Percentiles rank a stretch among this genome's conserved stretches.
These are phyloP conservation scores for Chinchilla lanigera DNA, from an alignment of 2,113 vertebrate species.

Conservation along the genomic window DNA sequence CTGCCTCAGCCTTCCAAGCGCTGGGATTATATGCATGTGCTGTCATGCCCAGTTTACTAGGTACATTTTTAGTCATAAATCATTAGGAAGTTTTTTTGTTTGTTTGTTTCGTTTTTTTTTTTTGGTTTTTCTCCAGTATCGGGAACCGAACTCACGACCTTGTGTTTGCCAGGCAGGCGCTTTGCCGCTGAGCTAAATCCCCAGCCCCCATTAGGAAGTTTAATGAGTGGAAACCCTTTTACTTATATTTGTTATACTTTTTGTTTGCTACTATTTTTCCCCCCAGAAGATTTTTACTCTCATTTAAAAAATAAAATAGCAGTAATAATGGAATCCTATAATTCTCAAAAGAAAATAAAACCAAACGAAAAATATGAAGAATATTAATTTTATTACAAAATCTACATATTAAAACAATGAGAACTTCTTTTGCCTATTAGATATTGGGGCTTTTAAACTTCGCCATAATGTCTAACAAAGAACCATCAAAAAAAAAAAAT, in stretches of 20 bases:
- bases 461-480: too few species aligned
- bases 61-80: background rate
- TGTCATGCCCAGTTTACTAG: background rate
- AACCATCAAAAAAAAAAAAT: too few species aligned
- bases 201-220: background rate
- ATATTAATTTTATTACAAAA: slow-evolving; percentile 4
- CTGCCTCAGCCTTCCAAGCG: too few species aligned
- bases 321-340: background rate
- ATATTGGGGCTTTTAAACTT: background rate
- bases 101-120: too few species aligned
- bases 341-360: slow-evolving; percentile 27
- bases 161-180: too few species aligned
- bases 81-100: too few species aligned
- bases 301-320: background rate
- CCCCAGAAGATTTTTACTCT: background rate
- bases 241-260: background rate
- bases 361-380: background rate
- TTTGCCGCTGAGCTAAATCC: too few species aligned
- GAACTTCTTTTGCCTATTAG: background rate
- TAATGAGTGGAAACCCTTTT: background rate
- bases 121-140: too few species aligned
- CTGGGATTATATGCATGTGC: too few species aligned
- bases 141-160: too few species aligned
- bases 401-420: background rate
- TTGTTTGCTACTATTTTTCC: background rate